Conservation (phyloP, 64 coral and sea anemone species). For the Pocillopora verrucosa region DNA sequence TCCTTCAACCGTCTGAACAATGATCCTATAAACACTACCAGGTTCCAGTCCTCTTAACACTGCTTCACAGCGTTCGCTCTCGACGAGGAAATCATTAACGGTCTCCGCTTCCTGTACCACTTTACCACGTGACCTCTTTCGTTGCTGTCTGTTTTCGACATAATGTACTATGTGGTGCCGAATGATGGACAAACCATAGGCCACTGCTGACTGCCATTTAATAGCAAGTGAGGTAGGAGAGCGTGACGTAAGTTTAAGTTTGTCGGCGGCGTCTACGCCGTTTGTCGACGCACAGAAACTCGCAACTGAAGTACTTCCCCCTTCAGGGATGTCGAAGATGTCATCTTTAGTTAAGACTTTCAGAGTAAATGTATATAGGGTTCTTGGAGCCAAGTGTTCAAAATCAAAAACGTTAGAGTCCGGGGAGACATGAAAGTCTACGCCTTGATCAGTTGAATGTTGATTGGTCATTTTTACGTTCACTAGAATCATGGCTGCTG, state of each 20-base stretch:
- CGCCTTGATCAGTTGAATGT: neutral
- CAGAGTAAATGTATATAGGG: constrained; percentile 52
- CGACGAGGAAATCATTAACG: constrained; percentile 17
- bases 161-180: constrained; percentile 65
- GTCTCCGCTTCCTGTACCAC: constrained; percentile 22
- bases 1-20: constrained; percentile 61
- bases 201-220: constrained; percentile 52
- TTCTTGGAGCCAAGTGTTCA: constrained; percentile 50
- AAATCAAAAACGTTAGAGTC: constrained; percentile 41
- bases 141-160: constrained; percentile 53
- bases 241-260: constrained; percentile 23
- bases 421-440: constrained; percentile 27
- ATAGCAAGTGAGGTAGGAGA: constrained; percentile 56
- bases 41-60: constrained; percentile 61
- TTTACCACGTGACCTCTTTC: constrained; percentile 47
- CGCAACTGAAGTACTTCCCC: neutral
- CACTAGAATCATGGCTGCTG: constrained; percentile 34
- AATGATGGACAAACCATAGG: constrained; percentile 57
- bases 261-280: constrained; percentile 53
- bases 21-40: constrained; percentile 64
- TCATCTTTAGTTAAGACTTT: constrained; percentile 35
- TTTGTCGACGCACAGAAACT: constrained; percentile 56
- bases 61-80: neutral
- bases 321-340: neutral
- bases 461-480: constrained; percentile 14